Base-by-base conservation (phyloP, 2,888 invertebrate species). In the Abrostola tripartita region DNA sequence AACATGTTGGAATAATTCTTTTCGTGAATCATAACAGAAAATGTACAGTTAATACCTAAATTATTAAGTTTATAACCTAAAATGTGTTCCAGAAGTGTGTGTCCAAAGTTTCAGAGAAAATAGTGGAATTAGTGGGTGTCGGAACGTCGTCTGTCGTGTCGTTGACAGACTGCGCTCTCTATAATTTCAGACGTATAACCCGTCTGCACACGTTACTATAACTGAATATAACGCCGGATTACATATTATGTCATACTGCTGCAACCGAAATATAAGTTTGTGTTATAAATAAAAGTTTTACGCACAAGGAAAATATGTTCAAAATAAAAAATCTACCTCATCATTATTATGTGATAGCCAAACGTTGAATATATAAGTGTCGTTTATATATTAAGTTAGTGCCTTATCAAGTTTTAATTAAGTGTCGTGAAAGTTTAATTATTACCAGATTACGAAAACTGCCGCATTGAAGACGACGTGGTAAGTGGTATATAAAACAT, bases 1-100 rank as follows among this genome's bases (percentile, higher is more conserved):
- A 71, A 69, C 68, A 64, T 62, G 65, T 68, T 55, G 36, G 11
- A 61, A 52, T 54, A 64, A 64, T 47, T 7, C 12, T 37, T 14
- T 38, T 12, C 36, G 53, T 8, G 41, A 61, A 61, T 24, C 14
- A 8, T 41, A 52, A 38, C 8, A 42, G 37, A 49, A 49, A 6
- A 38, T 10, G 50, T 49, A 50, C 12, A 5, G 36, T 40, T n/a
- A 38, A 35, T 12, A 10, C 5, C 35, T 11, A 6, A 8, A 38
- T 5, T 40, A 12, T 36, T 24, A 5, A 50, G 24, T 14, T 9
- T 10, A 35, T 11, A 24, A 47, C 0, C 8, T 8, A 38, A 57
- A 54, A 51, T 56, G 10, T n/a, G 1, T 52, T 12, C 7, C 0
- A 12, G 2, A 41, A 44, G 51, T 49, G 55, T 44, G 44, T 47